These are phyloP conservation scores for Laodelphax striatellus DNA, from an alignment of 1,140 invertebrate species.

Conservation along the genomic window DNA sequence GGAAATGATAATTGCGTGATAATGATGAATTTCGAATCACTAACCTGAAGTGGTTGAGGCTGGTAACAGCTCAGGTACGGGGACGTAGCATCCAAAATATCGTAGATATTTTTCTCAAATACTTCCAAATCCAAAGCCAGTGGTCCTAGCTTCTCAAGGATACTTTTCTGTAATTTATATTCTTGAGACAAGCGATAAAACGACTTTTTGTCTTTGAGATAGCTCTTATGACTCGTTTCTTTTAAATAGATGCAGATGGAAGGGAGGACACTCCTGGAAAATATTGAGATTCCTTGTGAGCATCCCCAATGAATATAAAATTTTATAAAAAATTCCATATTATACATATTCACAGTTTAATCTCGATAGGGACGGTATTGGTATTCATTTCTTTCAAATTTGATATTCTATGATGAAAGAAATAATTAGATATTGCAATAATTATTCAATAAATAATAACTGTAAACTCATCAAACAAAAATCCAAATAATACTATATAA, in stretches of 20 bases:
- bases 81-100: constrained; percentile 33
- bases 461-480: no score
- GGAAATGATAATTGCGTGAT: no score
- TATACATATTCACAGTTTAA: no score
- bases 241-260: constrained; percentile 37
- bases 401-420: no score
- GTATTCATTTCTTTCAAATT: no score
- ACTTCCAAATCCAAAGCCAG: constrained; percentile 39
- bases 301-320: no score
- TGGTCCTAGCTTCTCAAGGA: constrained; percentile 38
- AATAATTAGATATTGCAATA: no score
- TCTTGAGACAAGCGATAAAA: constrained; percentile 45
- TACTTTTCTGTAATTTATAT: constrained; percentile 44
- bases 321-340: no score
- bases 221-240: constrained; percentile 39
- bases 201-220: constrained; percentile 40
- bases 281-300: neutral
- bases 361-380: no score
- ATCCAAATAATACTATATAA: no score
- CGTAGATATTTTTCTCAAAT: constrained; percentile 35
- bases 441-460: no score
- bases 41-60: constrained; percentile 46
- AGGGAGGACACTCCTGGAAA: constrained; percentile 46
- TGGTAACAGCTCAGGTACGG: constrained; percentile 45
- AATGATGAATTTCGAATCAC: no score